Percentiles rank a stretch among this genome's conserved stretches.
phyloP scores from a whole-genome alignment of 35 echinoderm and acorn worm genomes.

The Apostichopus japonicus region DNA sequence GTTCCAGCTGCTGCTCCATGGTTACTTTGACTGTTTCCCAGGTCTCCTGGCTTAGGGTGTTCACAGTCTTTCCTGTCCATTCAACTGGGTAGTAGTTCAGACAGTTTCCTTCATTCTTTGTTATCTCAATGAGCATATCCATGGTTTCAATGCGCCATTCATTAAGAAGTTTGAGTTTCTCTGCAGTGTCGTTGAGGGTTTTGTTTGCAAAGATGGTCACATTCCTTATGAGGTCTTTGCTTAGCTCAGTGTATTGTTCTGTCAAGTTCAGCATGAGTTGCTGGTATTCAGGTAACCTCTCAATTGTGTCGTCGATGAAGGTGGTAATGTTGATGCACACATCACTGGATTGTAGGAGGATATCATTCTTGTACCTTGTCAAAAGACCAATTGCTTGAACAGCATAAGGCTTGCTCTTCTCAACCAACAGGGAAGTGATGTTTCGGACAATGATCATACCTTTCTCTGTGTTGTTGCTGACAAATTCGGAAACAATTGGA shows the following conservation, averaged over 20 bases:
- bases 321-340: conserved; percentile 49
- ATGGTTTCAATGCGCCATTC: conserved; percentile 9
- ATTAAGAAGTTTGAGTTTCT: conserved; percentile 1
- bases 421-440: conserved; percentile 42
- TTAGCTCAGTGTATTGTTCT: conserved; percentile 45
- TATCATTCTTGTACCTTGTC: conserved; percentile 18
- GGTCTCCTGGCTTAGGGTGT: conserved; percentile 15
- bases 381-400: not conserved
- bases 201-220: conserved; percentile 4
- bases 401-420: conserved; percentile 34
- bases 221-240: conserved; percentile 30
- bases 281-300: conserved; percentile 34
- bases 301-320: not conserved
- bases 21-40: not conserved
- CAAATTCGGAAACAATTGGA: conserved; percentile 46
- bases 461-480: conserved; percentile 57
- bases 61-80: conserved; percentile 57
- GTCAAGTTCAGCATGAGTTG: conserved; percentile 54
- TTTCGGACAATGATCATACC: conserved; percentile 27
- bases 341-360: conserved; percentile 5
- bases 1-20: not conserved
- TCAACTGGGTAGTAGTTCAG: conserved; percentile 66
- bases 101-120: conserved; percentile 55
- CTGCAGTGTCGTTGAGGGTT: conserved; percentile 27
- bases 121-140: conserved; percentile 29